Conservation (phyloP, 2,113 vertebrate species). For the Clarias magur region DNA sequence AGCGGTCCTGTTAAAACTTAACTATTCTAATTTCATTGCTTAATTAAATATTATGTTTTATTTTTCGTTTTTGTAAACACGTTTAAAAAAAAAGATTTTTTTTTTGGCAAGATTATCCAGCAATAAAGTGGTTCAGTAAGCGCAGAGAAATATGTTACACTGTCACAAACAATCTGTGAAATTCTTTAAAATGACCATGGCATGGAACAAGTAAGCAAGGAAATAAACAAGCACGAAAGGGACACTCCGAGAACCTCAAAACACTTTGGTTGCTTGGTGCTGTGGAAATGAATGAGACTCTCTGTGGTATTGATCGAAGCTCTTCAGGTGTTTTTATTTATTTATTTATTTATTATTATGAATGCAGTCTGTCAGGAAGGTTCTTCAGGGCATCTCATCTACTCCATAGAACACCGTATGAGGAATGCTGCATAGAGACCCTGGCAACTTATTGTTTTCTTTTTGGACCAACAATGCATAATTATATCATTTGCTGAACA, state of each 20-base stretch:
- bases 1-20: slow-evolving; percentile 11
- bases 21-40: neutral
- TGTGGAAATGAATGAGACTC: slow-evolving; percentile 62
- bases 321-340: slow-evolving; percentile 60
- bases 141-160: neutral
- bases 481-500: slow-evolving; percentile 39
- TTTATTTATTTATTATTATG: slow-evolving; percentile 55
- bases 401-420: slow-evolving; percentile 62
- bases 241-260: slow-evolving; percentile 1
- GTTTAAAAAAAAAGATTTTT: neutral
- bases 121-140: neutral
- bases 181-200: neutral
- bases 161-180: slow-evolving; percentile 14
- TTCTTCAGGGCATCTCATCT: slow-evolving; percentile 60
- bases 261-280: neutral
- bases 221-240: neutral
- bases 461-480: slow-evolving; percentile 45
- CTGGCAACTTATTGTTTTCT: slow-evolving; percentile 50
- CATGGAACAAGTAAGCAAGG: neutral
- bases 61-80: neutral
- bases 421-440: slow-evolving; percentile 49
- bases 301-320: slow-evolving; percentile 63
- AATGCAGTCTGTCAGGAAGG: slow-evolving; percentile 56
- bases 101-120: neutral
- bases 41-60: neutral